These are phyloP conservation scores for Microtus richardsoni DNA, from an alignment of 2,113 vertebrate species.

Conservation along the genomic window DNA sequence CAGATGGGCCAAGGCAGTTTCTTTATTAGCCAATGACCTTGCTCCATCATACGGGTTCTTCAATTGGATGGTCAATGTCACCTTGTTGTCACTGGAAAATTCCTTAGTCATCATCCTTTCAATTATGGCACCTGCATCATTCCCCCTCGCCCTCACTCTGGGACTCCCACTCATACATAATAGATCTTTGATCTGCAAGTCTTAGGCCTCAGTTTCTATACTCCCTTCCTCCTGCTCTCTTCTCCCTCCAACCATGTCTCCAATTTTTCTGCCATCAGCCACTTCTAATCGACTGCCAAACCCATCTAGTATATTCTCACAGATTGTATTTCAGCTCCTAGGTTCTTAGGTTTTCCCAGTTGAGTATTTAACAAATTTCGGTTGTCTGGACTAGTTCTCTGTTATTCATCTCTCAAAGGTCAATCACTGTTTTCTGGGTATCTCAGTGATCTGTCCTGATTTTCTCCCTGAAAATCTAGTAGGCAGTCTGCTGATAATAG, in stretches of 20 bases:
- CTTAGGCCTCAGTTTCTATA: neutral
- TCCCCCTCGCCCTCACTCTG: neutral
- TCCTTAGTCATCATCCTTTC: neutral
- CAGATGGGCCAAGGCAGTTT: too few relatives aligned
- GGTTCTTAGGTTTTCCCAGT: neutral
- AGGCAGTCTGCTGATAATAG: neutral
- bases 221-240: neutral
- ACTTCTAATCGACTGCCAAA: neutral
- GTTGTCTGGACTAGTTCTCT: neutral
- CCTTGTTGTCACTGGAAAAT: neutral
- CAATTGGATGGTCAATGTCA: neutral
- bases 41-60: too few relatives aligned
- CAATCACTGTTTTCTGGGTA: neutral
- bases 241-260: neutral
- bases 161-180: fast-evolving
- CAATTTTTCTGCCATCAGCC: neutral
- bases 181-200: neutral
- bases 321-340: neutral
- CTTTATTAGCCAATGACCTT: too few relatives aligned
- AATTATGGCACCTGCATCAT: neutral
- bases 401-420: neutral
- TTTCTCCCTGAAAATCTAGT: neutral
- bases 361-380: neutral
- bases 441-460: neutral
- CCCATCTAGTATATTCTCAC: neutral